Conservation (phyloP, 1,140 invertebrate genomes). For the Bactericera cockerelli region DNA sequence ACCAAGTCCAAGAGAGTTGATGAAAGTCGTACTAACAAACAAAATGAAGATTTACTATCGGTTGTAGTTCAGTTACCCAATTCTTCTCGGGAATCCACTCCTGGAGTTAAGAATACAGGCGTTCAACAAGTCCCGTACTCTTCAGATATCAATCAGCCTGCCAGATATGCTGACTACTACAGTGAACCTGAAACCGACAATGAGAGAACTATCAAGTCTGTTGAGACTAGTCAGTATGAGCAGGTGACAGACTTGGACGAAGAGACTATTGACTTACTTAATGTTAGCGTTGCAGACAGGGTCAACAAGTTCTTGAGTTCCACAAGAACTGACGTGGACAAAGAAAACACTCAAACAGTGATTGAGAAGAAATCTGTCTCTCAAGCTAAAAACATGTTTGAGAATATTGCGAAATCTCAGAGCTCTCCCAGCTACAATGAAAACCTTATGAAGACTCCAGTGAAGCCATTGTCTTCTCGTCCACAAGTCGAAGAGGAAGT, state of each 20-base stretch:
- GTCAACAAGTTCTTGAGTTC: conserved; percentile 34
- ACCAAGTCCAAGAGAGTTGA: conserved; percentile 19
- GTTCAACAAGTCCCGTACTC: background rate
- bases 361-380: conserved; percentile 9
- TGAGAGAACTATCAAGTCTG: conserved; percentile 27
- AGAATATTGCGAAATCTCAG: conserved; percentile 36
- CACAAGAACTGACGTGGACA: conserved; percentile 34
- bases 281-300: conserved; percentile 36
- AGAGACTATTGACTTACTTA: conserved; percentile 25
- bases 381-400: conserved; percentile 41
- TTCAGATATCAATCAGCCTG: conserved; percentile 8
- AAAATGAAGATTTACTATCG: conserved; percentile 15
- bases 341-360: background rate
- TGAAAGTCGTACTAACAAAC: conserved; percentile 11
- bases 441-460: background rate
- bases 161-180: conserved; percentile 47
- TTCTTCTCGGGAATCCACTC: conserved; percentile 51
- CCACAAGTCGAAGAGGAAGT: background rate
- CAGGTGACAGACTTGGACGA: conserved; percentile 26
- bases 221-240: conserved; percentile 30
- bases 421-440: conserved; percentile 11
- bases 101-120: conserved; percentile 22
- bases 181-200: conserved; percentile 49
- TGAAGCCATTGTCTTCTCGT: background rate
- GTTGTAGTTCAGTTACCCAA: conserved; percentile 47